Base-by-base conservation (phyloP, 2,888 invertebrate species). In the Euzetes globulus region DNA sequence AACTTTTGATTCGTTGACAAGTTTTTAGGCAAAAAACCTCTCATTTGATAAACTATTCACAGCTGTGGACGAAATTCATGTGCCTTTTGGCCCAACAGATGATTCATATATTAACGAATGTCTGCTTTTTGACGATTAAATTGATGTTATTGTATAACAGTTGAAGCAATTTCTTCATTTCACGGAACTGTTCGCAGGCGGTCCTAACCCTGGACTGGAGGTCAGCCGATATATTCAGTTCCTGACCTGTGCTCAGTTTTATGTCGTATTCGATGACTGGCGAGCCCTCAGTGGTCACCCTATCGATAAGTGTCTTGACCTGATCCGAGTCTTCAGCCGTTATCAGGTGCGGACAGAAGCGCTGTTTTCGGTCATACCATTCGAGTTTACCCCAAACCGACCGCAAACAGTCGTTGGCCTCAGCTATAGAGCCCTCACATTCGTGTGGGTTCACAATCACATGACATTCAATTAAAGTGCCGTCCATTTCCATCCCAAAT, bases 361-460 rank as follows among this genome's bases (percentile, higher is more conserved):
- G 29, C 22, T 74, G 74, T 41, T 74, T 74, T 45, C 68, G 74
- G n/a, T 74, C 50, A 41, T 68, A 74, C 74, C 74, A 74, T 22
- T 74, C 68, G 27, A 74, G 65, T 45, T 74, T 74, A 25, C 70
- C 70, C 17, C 33, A 25, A 15, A 74, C 68, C 27, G 65, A 68
- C 15, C 74, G 74, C 22, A 74, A 22, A 52, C 74, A 74, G 47
- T 74, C 74, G 15, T 68, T 74, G 13, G 74, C 74, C 25, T 74
- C 74, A 37, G 74, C 74, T 9, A 74, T 74, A 13, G 74, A 74
- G n/a, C 45, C 74, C 37, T 74, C 74, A n/a, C 68, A 65, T 37
- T 74, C 74, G 19, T 74, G 74, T 63, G 29, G 13, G 33, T 63
- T 63, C 3, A 63, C 33, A 17, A 63, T 33, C 29, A 63, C 63